phyloP scores from a whole-genome alignment of 92 coral and sea anemone genomes.

The Isaurus tuberculatus region DNA sequence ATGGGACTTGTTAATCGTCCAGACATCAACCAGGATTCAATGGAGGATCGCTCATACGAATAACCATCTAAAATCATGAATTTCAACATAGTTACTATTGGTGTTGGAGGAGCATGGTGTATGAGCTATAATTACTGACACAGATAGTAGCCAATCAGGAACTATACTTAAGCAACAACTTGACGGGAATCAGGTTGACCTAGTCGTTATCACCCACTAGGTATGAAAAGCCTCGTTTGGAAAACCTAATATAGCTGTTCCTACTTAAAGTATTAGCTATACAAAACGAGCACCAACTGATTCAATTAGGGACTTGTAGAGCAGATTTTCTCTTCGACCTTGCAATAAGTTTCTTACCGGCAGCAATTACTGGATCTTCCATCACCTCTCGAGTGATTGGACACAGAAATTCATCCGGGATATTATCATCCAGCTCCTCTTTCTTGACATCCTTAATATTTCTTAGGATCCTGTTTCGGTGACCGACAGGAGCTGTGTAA shows the following conservation, averaged over 20 bases:
- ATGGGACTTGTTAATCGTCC: constrained; percentile 94
- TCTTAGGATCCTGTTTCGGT: constrained; percentile 94
- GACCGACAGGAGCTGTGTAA: constrained; percentile 90
- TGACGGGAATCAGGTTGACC: too few relatives aligned
- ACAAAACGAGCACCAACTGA: too few relatives aligned
- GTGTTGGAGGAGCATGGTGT: background rate
- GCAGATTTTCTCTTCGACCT: background rate
- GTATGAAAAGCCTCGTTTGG: too few relatives aligned
- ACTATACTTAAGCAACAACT: too few relatives aligned
- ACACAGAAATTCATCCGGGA: constrained; percentile 97
- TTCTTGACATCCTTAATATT: constrained; percentile 84
- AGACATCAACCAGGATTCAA: constrained; percentile 89
- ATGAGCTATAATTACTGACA: too few relatives aligned
- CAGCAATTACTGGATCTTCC: constrained; percentile 97
- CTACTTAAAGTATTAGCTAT: too few relatives aligned
- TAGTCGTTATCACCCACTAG: too few relatives aligned
- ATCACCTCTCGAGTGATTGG: constrained; percentile 97
- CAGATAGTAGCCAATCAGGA: too few relatives aligned
- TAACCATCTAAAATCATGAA: constrained; percentile 81
- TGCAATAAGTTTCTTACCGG: constrained; percentile 64
- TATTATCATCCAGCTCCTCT: constrained; percentile 86
- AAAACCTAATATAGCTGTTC: too few relatives aligned
- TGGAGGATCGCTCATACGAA: constrained; percentile 92
- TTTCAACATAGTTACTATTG: background rate
- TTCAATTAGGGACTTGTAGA: too few relatives aligned